These are phyloP conservation scores for Bufotes viridis DNA, from an alignment of 2,797 vertebrate species.

Conservation along the genomic window DNA sequence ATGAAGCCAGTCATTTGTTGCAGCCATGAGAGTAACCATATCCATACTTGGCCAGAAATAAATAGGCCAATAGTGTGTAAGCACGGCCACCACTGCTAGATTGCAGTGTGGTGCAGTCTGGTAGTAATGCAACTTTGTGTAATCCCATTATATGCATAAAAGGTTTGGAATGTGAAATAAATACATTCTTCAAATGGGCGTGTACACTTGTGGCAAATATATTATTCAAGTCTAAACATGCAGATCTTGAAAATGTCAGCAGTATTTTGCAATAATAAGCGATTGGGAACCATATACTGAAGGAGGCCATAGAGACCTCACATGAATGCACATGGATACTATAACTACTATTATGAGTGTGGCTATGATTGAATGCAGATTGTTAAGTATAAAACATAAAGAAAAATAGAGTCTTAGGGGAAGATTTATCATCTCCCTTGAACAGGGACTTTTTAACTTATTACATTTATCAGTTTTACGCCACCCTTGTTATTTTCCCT, in stretches of 20 bases:
- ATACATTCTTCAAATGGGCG: neutral
- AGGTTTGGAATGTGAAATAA: neutral
- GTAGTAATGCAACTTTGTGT: neutral
- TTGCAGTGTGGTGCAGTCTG: too few species aligned
- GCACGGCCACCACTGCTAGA: too few species aligned
- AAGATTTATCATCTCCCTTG: too few species aligned
- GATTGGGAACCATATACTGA: neutral
- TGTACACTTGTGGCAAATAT: neutral
- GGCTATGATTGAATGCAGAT: neutral
- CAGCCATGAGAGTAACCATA: too few species aligned
- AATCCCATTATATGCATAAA: neutral
- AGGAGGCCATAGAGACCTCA: neutral
- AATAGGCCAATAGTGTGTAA: too few species aligned
- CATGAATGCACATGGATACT: neutral
- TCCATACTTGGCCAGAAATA: too few species aligned
- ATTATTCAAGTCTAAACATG: constrained; percentile 34
- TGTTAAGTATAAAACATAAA: neutral
- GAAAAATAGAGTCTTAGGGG: too few species aligned
- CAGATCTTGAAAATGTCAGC: neutral
- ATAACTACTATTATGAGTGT: too few species aligned
- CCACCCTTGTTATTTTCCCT: too few species aligned
- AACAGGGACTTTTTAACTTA: too few species aligned
- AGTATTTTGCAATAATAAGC: neutral
- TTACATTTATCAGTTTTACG: too few species aligned
- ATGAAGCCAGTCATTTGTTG: too few species aligned